These are phyloP conservation scores for Cryptomyrus ogoouensis DNA, from an alignment of 2,113 vertebrate genomes.

Conservation along the genomic window DNA sequence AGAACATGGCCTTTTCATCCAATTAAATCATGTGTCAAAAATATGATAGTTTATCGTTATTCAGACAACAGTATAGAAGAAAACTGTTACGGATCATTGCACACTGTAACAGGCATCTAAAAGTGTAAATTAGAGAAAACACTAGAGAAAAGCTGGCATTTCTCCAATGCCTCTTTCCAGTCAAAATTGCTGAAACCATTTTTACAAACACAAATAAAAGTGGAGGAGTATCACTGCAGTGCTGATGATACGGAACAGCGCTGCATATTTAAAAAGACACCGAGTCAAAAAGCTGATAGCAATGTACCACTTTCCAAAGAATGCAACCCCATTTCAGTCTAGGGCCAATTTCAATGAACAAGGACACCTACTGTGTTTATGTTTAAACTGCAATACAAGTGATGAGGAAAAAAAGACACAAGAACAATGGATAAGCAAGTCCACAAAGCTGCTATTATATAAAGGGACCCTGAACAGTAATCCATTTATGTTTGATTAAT, in stretches of 20 bases:
- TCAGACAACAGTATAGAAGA: slow-evolving; percentile 1
- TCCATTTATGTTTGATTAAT: background rate
- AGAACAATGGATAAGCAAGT: background rate
- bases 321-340: too few species aligned
- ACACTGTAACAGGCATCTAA: background rate
- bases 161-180: background rate
- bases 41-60: slow-evolving; percentile 3
- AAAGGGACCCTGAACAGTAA: background rate
- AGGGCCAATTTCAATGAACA: background rate
- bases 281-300: background rate
- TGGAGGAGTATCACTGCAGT: background rate
- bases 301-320: background rate
- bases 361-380: background rate
- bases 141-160: background rate
- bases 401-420: background rate
- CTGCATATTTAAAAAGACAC: background rate
- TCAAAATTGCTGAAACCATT: background rate
- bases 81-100: background rate
- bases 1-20: background rate
- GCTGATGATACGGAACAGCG: background rate
- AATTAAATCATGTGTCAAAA: background rate
- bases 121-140: background rate
- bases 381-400: background rate
- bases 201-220: slow-evolving; percentile 8
- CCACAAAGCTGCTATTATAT: background rate